Base-by-base conservation (phyloP, 2,113 vertebrate species). In the Zapus hudsonius region DNA sequence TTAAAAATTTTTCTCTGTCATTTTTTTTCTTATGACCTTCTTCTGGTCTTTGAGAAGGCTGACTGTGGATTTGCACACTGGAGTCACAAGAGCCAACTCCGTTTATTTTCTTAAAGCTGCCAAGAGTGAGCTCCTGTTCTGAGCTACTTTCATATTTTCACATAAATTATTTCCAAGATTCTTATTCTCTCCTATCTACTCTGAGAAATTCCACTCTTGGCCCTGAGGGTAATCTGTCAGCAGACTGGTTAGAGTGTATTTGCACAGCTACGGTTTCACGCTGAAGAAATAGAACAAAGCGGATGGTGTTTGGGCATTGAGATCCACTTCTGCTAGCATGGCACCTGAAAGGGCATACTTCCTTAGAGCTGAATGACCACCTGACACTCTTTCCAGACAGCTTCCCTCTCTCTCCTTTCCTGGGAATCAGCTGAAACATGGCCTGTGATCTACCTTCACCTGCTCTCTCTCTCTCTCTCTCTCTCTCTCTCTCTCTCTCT, bases 111-210 rank as follows among this genome's bases (percentile, higher is more conserved):
- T 83, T 91, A 29, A 47, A 82, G 59, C 61, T 89, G 94, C 93
- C 93, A 94, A 95, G 61, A 94, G 66, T 97, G 94, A 96, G 38
- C 92, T 96, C 96, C 96, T 88, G 42, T 52, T 83, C 93, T 95
- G 92, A 83, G n/a, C 20, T 66, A 92, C 90, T 90, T 95, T 96
- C 94, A 85, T 90, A 95, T 89, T 96, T 95, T 95, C 90, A 94
- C 91, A 90, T 95, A 92, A 87, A 90, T 96, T 93, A 95, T 92
- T 96, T 92, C 94, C 78, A 95, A 88, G 92, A 79, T 59, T 93
- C 59, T 38, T 69, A 88, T 89, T 94, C 88, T 94, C 88, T 93
- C 40, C 38, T 95, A 81, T 95, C 84, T 93, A 17, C 84, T 75
- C 52, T 93, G 87, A 96, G 95, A 93, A 95, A 91, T 94, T 93